Evolutionary conservation across 2,113 vertebrate species (phyloP).

Genomic region (Platysteira castanea): DNA sequence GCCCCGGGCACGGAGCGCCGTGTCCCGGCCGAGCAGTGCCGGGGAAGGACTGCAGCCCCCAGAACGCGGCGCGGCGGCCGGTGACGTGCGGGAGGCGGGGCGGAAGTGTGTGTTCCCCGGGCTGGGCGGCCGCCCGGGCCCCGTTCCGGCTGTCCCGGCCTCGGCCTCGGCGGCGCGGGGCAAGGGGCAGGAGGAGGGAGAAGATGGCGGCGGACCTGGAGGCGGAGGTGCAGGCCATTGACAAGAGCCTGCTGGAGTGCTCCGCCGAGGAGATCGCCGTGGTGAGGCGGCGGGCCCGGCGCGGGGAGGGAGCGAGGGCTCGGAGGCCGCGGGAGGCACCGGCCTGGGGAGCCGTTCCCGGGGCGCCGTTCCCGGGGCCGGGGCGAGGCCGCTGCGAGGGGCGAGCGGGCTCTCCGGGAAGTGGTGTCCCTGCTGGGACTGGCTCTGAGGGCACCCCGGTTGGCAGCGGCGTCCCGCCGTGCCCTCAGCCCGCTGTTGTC

Average conservation of each 20-base stretch:
- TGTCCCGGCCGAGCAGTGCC: rapidly evolving
- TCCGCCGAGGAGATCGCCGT: slow-evolving; percentile 73
- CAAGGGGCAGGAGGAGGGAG: not conserved
- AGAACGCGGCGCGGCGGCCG: not conserved
- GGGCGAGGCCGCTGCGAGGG: not conserved
- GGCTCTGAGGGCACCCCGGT: not conserved
- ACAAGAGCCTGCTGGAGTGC: slow-evolving; percentile 74
- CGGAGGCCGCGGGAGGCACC: not conserved
- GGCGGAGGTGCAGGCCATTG: slow-evolving; percentile 71
- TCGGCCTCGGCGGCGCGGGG: not conserved
- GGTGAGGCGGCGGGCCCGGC: slow-evolving; percentile 61
- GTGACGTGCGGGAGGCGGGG: not conserved
- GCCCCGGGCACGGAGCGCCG: no score
- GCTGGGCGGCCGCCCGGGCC: not conserved
- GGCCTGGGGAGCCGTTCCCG: not conserved
- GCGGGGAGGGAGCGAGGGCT: not conserved
- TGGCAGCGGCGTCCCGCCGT: not conserved
- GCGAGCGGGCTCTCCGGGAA: not conserved
- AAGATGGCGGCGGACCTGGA: slow-evolving; percentile 80
- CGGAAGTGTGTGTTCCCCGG: slow-evolving; percentile 17
- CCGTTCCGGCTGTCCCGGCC: slow-evolving; percentile 44
- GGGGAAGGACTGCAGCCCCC: slow-evolving; percentile 53
- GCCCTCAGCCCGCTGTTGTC: not conserved
- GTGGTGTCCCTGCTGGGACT: not conserved
- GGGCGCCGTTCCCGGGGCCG: no score